Evolutionary conservation across 2,888 invertebrate genomes (phyloP), one percentile per base, ranked within the genome.

Genomic region (Serrognathus titanus): DNA sequence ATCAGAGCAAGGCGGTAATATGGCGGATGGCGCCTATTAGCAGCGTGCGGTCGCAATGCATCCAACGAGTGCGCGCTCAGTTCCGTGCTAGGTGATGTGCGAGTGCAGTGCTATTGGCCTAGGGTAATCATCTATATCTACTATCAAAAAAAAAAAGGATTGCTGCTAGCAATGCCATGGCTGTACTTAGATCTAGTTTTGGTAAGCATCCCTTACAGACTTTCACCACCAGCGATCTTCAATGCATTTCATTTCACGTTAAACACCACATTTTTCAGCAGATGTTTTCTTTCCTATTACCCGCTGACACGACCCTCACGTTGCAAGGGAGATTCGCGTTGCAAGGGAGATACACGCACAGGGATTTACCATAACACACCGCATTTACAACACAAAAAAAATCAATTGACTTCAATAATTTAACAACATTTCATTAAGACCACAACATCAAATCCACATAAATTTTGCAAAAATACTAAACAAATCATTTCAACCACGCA

Each of bases 161-260:
- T 48, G 24, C 40, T 46, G 31, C 48, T 36, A 48, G 64, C 62
- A 63, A 69, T 70, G 70, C 76, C 75, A 76, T 76, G 76, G 76
- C 75, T 75, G 73, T 75, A 71, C 73, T 76, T 73, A 71, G 75
- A 75, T 75, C 75, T 74, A 68, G 71, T 70, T 62, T 68, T 74
- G 75, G 75, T 75, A 72, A 75, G 75, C 63, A 24, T 54, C 11
- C 11, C 20, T 16, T 3, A 31, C 24, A 31, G 24, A 31, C 5
- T 6, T 31, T 31, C 24, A 36, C 2, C 47, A 3, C 8, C 10
- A 10, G 31, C 35, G 16, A 10, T 48, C 16, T 36, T 48, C 35
- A 9, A 2, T 48, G 13, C 24, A 45, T 45, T 13, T 10, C 45
- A 9, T 7, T 41, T 41, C 12, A 16, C 16, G 9, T 16, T 41